These are phyloP conservation scores for Brassicogethes aeneus DNA, from an alignment of 2,888 invertebrate genomes.

Conservation along the genomic window DNA sequence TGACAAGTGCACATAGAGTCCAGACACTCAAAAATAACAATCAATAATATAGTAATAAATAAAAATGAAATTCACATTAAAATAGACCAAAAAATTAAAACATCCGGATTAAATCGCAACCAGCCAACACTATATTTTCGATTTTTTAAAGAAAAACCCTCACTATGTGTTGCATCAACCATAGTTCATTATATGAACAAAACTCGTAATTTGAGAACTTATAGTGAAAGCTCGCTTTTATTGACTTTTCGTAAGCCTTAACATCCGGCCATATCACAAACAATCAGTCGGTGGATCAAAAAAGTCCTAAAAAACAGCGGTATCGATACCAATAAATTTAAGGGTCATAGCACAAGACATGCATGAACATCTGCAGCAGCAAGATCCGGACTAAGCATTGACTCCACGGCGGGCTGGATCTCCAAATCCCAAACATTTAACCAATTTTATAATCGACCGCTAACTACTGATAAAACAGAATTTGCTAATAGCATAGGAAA, in stretches of 20 bases:
- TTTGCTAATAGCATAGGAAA: background rate
- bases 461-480: slow-evolving; percentile 1
- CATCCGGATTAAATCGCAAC: background rate
- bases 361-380: slow-evolving; percentile 18
- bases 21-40: slow-evolving; percentile 6
- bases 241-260: slow-evolving; percentile 15
- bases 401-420: slow-evolving; percentile 17
- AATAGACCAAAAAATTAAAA: slow-evolving; percentile 5
- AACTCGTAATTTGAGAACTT: background rate
- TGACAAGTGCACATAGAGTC: slow-evolving; percentile 3
- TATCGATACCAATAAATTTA: slow-evolving; percentile 14
- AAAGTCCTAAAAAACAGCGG: slow-evolving; percentile 10
- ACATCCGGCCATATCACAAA: slow-evolving; percentile 12
- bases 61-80: background rate
- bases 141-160: slow-evolving; percentile 4
- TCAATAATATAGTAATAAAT: slow-evolving; percentile 2
- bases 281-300: slow-evolving; percentile 18
- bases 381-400: slow-evolving; percentile 14
- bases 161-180: background rate
- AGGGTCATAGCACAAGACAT: slow-evolving; percentile 18
- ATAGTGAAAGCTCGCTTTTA: slow-evolving; percentile 7
- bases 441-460: slow-evolving; percentile 15
- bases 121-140: slow-evolving; percentile 6
- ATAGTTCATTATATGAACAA: background rate
- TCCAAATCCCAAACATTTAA: slow-evolving; percentile 14